phyloP scores from a whole-genome alignment of 2,113 vertebrate genomes.

The Ictalurus furcatus region DNA sequence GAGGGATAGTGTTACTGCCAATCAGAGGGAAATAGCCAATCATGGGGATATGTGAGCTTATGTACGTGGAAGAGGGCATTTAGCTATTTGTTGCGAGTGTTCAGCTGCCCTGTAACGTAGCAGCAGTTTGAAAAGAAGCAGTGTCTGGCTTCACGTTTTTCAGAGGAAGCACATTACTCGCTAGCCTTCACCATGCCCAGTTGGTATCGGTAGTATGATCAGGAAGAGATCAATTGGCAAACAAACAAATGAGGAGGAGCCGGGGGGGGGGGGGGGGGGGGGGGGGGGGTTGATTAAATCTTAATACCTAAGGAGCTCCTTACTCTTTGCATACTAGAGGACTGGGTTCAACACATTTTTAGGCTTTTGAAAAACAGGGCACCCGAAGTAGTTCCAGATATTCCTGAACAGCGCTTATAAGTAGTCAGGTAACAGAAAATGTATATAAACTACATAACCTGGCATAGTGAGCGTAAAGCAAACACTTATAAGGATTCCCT shows the following conservation, averaged over 20 bases:
- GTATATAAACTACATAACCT: neutral
- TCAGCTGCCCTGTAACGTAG: neutral
- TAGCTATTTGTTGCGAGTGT: neutral
- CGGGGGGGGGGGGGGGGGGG: too few species aligned
- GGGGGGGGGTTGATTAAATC: too few species aligned
- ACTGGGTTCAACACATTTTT: neutral
- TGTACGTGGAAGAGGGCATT: neutral
- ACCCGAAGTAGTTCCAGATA: neutral
- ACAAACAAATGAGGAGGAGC: neutral
- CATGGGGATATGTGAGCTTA: neutral
- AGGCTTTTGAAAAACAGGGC: neutral
- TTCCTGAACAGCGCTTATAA: neutral
- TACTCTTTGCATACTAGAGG: neutral
- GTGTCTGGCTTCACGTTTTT: neutral
- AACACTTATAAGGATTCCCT: neutral
- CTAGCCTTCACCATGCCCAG: neutral
- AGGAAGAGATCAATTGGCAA: neutral
- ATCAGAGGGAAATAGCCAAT: neutral
- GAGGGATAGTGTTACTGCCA: neutral
- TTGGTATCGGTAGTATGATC: neutral
- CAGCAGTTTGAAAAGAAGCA: neutral
- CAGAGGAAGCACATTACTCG: neutral
- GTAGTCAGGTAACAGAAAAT: neutral
- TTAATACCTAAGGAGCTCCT: neutral
- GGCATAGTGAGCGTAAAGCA: neutral